Percentiles rank a stretch among this genome's conserved stretches.
Conservation (phyloP, 2,113 vertebrate genomes). For the Oplegnathus fasciatus region DNA sequence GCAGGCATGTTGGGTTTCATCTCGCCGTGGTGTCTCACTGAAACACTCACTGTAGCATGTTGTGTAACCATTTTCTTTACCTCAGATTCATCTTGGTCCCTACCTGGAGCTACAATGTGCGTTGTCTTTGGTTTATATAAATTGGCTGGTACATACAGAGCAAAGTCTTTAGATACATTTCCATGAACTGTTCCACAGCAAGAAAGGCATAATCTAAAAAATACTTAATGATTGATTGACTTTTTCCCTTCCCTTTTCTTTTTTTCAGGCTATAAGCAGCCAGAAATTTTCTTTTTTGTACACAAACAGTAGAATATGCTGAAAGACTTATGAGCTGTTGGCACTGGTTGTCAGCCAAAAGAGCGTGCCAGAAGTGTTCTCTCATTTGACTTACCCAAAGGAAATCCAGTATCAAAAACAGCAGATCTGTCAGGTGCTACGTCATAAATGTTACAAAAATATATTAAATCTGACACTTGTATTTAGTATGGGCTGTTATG, state of each 20-base stretch:
- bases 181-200: constrained; percentile 5
- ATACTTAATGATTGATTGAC: constrained; percentile 4
- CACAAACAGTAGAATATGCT: constrained; percentile 48
- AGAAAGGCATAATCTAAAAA: not conserved
- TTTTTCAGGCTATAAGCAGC: constrained; percentile 25
- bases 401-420: constrained; percentile 47
- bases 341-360: constrained; percentile 28
- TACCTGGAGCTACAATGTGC: not conserved
- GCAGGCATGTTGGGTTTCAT: constrained; percentile 58
- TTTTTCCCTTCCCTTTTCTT: not conserved
- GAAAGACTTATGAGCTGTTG: constrained; percentile 54
- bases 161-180: not conserved
- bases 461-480: constrained; percentile 24
- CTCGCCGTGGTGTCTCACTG: constrained; percentile 19
- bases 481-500: constrained; percentile 4
- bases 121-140: constrained; percentile 12
- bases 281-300: constrained; percentile 4
- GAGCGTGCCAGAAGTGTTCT: constrained; percentile 46
- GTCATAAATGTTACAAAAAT: constrained; percentile 48
- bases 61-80: constrained; percentile 32
- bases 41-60: constrained; percentile 11
- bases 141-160: constrained; percentile 9
- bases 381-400: constrained; percentile 31
- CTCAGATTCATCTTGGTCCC: constrained; percentile 21
- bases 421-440: constrained; percentile 34